Base-by-base conservation (phyloP, 2,888 invertebrate species). In the Hyposoter dolosus region DNA sequence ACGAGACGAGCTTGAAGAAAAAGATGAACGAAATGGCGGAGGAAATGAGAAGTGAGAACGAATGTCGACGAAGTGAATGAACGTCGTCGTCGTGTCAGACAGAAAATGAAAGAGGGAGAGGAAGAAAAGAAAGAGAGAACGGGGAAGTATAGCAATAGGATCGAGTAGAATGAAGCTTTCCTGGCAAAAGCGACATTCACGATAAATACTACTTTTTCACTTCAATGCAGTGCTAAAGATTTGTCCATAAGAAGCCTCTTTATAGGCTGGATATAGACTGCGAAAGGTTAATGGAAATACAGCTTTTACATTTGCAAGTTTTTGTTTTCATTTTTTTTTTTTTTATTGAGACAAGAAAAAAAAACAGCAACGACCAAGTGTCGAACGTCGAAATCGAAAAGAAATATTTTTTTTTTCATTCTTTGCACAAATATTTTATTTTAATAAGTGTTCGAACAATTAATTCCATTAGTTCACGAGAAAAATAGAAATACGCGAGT, bases 121-220 rank as follows among this genome's bases (percentile, higher is more conserved):
- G 40, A 40, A 40, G 40, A 40, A 40, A 40, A 23, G 69, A n/a
- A 19, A 28, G 15, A 19, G 74, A 66, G 19, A 66, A 53, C 40
- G 40, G 10, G 65, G 53, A 66, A 32, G 53, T 53, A n/a, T n/a
- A 53, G 74, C 53, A 65, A 80, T 84, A 75, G 50, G 76, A 71
- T 47, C 60, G 76, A 80, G 76, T 71, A 84, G 63, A 80, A 80
- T 76, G 69, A 84, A 76, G 76, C 45, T 84, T 80, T 71, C 6
- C 66, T 56, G 63, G 71, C 69, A 65, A 80, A 71, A 84, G 76
- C 84, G 80, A 71, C 76, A 80, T 68, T 71, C 79, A 53, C 76
- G 76, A 84, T 84, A 80, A 80, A 84, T 71, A 65, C 71, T 56
- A 71, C 71, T 76, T 65, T 83, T 76, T 76, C 84, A 80, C 76